Conservation (phyloP, 2,113 vertebrate species). For the Hippocampus mohnikei region DNA sequence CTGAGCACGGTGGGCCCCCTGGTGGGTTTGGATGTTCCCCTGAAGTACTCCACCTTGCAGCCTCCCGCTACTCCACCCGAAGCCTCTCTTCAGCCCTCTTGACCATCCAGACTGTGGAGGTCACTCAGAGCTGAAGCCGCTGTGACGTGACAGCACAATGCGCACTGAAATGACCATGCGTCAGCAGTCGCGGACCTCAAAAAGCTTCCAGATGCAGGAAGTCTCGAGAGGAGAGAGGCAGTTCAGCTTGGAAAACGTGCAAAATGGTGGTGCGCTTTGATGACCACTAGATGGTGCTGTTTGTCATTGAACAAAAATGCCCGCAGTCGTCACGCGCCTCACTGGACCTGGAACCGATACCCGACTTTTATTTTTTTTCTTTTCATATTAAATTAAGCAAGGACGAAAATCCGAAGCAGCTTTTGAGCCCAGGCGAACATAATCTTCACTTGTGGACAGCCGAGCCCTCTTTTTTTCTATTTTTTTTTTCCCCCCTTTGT, state of each 20-base stretch:
- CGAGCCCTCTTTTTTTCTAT: too few relatives aligned
- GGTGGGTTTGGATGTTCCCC: constrained; percentile 68
- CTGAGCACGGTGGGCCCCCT: constrained; percentile 72
- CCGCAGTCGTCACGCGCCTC: too few relatives aligned
- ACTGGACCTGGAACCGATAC: too few relatives aligned
- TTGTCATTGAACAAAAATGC: not conserved
- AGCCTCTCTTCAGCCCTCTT: not conserved
- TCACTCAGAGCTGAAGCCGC: not conserved
- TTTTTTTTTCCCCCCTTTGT: too few relatives aligned
- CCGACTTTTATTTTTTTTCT: too few relatives aligned
- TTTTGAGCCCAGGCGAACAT: too few relatives aligned
- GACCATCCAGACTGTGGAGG: not conserved
- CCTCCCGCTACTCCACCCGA: not conserved
- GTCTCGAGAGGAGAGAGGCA: too few relatives aligned
- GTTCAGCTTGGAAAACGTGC: too few relatives aligned
- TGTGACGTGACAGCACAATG: not conserved
- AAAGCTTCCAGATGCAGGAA: not conserved
- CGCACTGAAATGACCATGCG: not conserved
- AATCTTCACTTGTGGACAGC: too few relatives aligned
- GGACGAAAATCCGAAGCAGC: too few relatives aligned
- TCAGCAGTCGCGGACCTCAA: not conserved
- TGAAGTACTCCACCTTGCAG: constrained; percentile 52
- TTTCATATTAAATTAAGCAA: too few relatives aligned
- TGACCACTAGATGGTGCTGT: constrained; percentile 10
- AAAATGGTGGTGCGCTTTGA: not conserved